These are phyloP conservation scores for Epinotia ramella DNA, from an alignment of 2,888 invertebrate species.

Conservation along the genomic window DNA sequence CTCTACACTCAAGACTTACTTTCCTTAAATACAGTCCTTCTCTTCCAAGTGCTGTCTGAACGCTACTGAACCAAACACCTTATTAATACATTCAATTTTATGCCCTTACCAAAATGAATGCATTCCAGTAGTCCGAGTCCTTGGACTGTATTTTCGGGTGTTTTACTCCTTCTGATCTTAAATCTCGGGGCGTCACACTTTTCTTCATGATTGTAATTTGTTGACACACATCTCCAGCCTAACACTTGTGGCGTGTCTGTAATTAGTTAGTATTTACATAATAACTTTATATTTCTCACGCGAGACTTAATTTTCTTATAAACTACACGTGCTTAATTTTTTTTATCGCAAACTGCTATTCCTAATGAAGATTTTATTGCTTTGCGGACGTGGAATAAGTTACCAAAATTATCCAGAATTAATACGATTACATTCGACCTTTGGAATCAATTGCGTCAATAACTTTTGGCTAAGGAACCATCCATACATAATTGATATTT, in stretches of 20 bases:
- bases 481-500: conserved; percentile 53
- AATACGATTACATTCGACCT: conserved; percentile 42
- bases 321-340: conserved; percentile 75
- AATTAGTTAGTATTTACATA: conserved; percentile 69
- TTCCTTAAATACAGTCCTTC: conserved; percentile 81
- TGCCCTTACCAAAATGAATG: conserved; percentile 29
- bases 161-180: conserved; percentile 54
- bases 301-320: conserved; percentile 66
- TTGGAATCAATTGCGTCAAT: conserved; percentile 48
- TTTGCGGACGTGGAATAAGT: conserved; percentile 61
- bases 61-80: conserved; percentile 35
- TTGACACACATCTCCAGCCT: conserved; percentile 66
- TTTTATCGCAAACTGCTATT: conserved; percentile 74
- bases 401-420: conserved; percentile 30
- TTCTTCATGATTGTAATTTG: conserved; percentile 61
- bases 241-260: conserved; percentile 77
- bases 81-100: conserved; percentile 18
- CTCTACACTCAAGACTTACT: conserved; percentile 70
- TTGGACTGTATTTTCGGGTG: conserved; percentile 47
- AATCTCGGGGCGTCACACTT: conserved; percentile 66
- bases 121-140: conserved; percentile 37
- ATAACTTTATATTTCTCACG: conserved; percentile 67
- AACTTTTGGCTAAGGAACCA: conserved; percentile 49
- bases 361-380: conserved; percentile 62
- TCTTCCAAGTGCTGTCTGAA: conserved; percentile 51